Conservation (phyloP, 2,113 vertebrate species). For the Okapia johnstoni region DNA sequence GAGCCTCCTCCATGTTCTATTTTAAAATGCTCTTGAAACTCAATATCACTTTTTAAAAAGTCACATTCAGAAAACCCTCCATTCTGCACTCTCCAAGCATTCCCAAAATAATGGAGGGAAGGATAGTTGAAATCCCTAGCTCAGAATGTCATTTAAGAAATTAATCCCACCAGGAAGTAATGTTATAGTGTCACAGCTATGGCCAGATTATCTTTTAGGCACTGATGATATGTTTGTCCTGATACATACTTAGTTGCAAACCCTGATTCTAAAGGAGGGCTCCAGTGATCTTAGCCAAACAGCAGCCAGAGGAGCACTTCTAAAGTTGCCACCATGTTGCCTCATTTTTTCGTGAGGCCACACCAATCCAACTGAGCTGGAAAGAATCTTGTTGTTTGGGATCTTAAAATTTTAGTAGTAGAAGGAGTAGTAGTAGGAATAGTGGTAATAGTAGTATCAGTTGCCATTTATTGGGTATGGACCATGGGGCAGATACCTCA, state of each 20-base stretch:
- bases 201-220: background rate
- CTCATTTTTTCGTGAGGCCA: background rate
- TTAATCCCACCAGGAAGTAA: slow-evolving; percentile 22
- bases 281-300: background rate
- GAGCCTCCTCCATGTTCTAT: background rate
- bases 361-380: background rate
- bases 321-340: background rate
- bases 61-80: background rate
- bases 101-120: background rate
- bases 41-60: background rate
- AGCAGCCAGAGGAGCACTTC: background rate
- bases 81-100: background rate
- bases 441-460: background rate
- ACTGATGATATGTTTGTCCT: background rate
- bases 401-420: background rate
- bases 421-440: background rate
- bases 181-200: background rate
- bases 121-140: background rate
- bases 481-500: background rate
- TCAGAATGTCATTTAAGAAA: slow-evolving; percentile 11
- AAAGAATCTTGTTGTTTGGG: background rate
- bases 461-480: background rate
- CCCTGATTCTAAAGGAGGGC: background rate
- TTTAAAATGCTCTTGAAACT: slow-evolving; percentile 4
- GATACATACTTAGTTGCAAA: background rate